A percentile compares a stretch with the other conserved stretches of the same genome.
phyloP scores from a whole-genome alignment of 2,113 vertebrate species.

The Myotis davidii region DNA sequence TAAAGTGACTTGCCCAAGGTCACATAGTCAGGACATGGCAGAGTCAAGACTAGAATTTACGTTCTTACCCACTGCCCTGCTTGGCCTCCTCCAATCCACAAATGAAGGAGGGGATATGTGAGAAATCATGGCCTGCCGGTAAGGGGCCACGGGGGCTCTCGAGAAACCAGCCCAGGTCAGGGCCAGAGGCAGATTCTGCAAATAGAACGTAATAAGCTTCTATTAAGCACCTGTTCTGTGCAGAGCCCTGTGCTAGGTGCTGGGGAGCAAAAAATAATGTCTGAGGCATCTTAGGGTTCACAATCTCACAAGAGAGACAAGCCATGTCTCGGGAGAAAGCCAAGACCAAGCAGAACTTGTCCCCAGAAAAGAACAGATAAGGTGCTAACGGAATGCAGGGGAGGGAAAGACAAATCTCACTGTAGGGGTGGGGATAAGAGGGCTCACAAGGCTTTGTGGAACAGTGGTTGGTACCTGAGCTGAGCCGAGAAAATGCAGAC shows the following conservation, averaged over 20 bases:
- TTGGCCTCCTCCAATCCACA: slow-evolving; percentile 54
- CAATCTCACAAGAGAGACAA: not conserved
- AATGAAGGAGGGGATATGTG: slow-evolving; percentile 39
- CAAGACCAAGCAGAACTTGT: slow-evolving; percentile 31
- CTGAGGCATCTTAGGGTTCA: not conserved
- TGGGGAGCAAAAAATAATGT: not conserved
- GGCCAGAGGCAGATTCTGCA: not conserved
- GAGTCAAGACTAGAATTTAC: slow-evolving; percentile 51
- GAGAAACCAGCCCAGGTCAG: not conserved
- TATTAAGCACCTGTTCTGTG: not conserved
- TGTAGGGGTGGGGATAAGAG: not conserved
- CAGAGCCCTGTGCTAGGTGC: not conserved
- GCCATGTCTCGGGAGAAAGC: not conserved
- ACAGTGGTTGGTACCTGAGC: slow-evolving; percentile 32
- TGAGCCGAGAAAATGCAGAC: slow-evolving; percentile 34
- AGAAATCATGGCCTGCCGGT: not conserved
- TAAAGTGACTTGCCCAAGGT: slow-evolving; percentile 30
- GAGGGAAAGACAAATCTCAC: not conserved
- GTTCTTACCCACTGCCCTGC: slow-evolving; percentile 23
- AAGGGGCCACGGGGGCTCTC: not conserved
- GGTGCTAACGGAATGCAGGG: not conserved
- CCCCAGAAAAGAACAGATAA: slow-evolving; percentile 43
- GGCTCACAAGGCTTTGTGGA: not conserved
- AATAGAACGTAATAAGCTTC: slow-evolving; percentile 13
- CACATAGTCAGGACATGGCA: not conserved